Evolutionary conservation across 1,140 invertebrate species (phyloP).

Genomic region (Maconellicoccus hirsutus): DNA sequence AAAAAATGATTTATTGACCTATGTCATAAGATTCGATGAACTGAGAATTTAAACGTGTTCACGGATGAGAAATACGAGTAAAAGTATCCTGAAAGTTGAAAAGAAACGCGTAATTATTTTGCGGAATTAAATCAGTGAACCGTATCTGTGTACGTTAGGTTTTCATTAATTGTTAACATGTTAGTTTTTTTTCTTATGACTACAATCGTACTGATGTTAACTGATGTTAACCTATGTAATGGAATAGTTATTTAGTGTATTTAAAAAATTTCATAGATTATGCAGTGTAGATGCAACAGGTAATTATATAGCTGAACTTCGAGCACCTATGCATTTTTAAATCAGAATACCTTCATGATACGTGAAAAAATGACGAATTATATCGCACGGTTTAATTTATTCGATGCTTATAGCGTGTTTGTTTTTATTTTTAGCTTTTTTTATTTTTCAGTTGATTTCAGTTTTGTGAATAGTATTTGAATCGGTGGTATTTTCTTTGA

Average conservation of each 20-base stretch:
- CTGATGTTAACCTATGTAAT: background rate
- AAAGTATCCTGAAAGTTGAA: background rate
- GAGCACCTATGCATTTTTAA: background rate
- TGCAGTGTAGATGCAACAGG: background rate
- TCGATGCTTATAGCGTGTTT: background rate
- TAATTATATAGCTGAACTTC: background rate
- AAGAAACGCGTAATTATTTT: background rate
- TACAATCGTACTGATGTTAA: background rate
- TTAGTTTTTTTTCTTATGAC: background rate
- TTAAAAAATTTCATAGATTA: background rate
- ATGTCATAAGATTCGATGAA: background rate
- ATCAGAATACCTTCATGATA: background rate
- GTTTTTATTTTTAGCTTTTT: background rate
- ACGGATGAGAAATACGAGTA: background rate
- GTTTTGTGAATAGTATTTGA: constrained; percentile 10
- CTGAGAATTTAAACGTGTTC: background rate
- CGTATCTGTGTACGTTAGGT: background rate
- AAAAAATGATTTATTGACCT: background rate
- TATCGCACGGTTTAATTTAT: background rate
- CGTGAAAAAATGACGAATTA: background rate
- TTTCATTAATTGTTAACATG: constrained; percentile 5
- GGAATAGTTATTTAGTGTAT: background rate
- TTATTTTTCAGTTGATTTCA: constrained; percentile 14
- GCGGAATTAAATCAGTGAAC: background rate
- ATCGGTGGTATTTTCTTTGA: background rate